Evolutionary conservation across 2,888 invertebrate genomes (phyloP).

Genomic region (Aphrophora alni): DNA sequence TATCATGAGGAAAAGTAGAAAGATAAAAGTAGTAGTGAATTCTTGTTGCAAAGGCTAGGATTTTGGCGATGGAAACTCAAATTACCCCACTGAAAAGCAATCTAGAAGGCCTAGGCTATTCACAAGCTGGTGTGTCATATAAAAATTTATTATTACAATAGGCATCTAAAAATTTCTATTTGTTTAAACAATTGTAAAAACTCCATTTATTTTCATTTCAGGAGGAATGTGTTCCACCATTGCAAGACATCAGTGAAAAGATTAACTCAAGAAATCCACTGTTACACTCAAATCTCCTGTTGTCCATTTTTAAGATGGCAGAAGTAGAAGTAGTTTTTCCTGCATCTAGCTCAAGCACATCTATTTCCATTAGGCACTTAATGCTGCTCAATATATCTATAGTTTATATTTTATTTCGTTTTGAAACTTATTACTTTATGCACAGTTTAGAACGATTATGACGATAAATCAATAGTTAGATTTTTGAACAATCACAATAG

Average conservation of each 20-base stretch:
- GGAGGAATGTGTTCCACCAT: conserved; percentile 84
- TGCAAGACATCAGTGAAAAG: conserved; percentile 81
- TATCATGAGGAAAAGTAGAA: too few relatives aligned
- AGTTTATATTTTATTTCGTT: conserved; percentile 23
- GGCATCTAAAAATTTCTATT: too few relatives aligned
- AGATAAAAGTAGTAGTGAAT: too few relatives aligned
- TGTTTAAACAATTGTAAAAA: too few relatives aligned
- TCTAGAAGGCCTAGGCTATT: too few relatives aligned
- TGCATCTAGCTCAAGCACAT: conserved; percentile 44
- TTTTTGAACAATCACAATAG: background rate
- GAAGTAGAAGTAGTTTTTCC: conserved; percentile 77
- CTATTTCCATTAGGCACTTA: conserved; percentile 34
- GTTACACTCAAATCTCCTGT: conserved; percentile 82
- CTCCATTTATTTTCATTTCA: conserved; percentile 57
- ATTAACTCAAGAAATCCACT: conserved; percentile 86
- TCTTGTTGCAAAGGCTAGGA: too few relatives aligned
- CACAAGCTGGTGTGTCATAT: too few relatives aligned
- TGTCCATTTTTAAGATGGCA: conserved; percentile 92
- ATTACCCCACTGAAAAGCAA: too few relatives aligned
- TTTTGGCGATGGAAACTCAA: too few relatives aligned
- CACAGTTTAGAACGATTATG: background rate
- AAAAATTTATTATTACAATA: too few relatives aligned
- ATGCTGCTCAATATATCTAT: conserved; percentile 39
- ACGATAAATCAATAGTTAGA: background rate
- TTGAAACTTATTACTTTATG: background rate